These are phyloP conservation scores for Pandemis cinnamomeana DNA, from an alignment of 2,888 invertebrate species.

Conservation along the genomic window DNA sequence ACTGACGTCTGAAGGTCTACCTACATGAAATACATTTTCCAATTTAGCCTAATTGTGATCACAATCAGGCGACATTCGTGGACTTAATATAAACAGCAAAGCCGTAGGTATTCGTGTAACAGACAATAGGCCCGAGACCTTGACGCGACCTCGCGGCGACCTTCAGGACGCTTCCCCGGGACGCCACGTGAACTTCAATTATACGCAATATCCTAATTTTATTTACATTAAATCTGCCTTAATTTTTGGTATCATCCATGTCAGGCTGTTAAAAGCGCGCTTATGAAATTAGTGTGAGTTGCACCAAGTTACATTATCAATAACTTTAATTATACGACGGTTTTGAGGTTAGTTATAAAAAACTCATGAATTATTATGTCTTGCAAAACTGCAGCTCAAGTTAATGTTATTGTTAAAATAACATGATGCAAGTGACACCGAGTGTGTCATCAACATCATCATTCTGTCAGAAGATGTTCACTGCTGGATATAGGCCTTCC, in stretches of 20 bases:
- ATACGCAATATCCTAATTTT: slow-evolving; percentile 17
- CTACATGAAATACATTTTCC: not conserved
- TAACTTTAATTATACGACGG: too few relatives aligned
- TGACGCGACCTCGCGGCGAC: slow-evolving; percentile 49
- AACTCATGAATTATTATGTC: too few relatives aligned
- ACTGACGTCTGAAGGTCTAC: not conserved
- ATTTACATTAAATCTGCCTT: not conserved
- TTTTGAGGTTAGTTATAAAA: too few relatives aligned
- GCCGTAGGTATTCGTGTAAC: not conserved
- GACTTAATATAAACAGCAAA: not conserved
- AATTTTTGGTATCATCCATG: not conserved
- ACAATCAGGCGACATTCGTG: not conserved
- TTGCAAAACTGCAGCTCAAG: too few relatives aligned
- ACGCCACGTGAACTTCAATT: slow-evolving; percentile 61
- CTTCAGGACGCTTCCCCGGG: slow-evolving; percentile 53
- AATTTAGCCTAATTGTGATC: not conserved
- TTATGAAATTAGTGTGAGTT: too few relatives aligned
- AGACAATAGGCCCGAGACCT: slow-evolving; percentile 32
- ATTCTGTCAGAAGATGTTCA: too few relatives aligned
- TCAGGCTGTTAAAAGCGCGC: not conserved
- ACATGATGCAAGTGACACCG: too few relatives aligned
- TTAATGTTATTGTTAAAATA: too few relatives aligned
- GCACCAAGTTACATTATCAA: too few relatives aligned
- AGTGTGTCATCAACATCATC: too few relatives aligned
- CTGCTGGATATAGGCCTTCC: too few relatives aligned